These are phyloP conservation scores for Psittacula cyanocephala DNA, from an alignment of 2,113 vertebrate genomes.

Conservation along the genomic window DNA sequence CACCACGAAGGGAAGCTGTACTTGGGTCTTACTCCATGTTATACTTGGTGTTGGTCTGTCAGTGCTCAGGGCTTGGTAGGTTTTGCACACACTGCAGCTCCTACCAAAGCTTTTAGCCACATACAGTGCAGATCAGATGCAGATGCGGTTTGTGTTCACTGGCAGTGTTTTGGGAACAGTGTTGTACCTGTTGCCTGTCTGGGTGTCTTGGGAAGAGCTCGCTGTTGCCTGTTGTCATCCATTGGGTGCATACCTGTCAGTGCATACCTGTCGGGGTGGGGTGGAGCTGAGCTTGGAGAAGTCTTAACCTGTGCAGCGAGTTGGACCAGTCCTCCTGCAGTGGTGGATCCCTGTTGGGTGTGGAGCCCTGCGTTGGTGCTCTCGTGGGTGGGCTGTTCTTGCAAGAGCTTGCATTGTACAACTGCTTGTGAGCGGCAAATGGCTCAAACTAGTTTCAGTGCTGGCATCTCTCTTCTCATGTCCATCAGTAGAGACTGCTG, in stretches of 20 bases:
- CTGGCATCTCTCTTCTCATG: neutral
- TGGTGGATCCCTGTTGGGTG: accelerated
- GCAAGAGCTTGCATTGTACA: accelerated
- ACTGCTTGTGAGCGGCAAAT: neutral
- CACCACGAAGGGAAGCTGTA: accelerated
- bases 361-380: neutral
- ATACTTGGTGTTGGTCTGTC: accelerated
- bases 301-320: neutral
- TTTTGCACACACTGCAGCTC: neutral
- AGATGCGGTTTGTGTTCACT: accelerated
- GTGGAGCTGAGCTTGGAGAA: neutral
- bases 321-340: neutral
- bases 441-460: neutral
- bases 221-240: neutral
- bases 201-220: neutral
- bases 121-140: accelerated
- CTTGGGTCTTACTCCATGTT: accelerated
- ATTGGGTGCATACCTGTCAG: neutral
- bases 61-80: neutral
- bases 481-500: neutral
- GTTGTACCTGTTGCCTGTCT: accelerated
- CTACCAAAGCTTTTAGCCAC: neutral
- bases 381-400: neutral
- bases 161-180: accelerated
- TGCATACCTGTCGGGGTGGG: neutral